Evolutionary conservation across 2,888 invertebrate genomes (phyloP).

Genomic region (Leucophora obtusa): DNA sequence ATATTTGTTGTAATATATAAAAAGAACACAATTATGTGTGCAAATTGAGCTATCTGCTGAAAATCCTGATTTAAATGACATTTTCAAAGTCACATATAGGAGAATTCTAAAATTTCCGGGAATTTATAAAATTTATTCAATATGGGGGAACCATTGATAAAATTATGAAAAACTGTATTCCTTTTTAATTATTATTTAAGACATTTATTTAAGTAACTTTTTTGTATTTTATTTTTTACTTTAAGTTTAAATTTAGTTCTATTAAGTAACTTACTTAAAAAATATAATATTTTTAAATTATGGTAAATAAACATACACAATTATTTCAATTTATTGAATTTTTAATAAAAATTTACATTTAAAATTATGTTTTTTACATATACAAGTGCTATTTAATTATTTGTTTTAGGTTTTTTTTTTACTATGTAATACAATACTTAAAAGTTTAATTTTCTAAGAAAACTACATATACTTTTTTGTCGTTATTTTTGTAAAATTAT

Average conservation of each 20-base stretch:
- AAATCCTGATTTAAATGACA: neutral
- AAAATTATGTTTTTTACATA: slow-evolving; percentile 43
- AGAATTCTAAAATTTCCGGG: too few species aligned
- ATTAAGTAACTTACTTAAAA: slow-evolving; percentile 62
- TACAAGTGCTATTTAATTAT: slow-evolving; percentile 45
- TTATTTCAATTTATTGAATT: slow-evolving; percentile 29
- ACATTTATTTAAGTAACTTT: slow-evolving; percentile 67
- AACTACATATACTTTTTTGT: slow-evolving; percentile 36
- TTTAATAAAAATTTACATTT: slow-evolving; percentile 56
- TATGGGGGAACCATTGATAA: too few species aligned
- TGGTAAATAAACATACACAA: slow-evolving; percentile 24
- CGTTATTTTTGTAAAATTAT: slow-evolving; percentile 41
- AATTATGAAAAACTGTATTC: too few species aligned
- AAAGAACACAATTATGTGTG: too few species aligned
- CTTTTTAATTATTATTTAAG: slow-evolving; percentile 58
- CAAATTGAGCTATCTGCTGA: too few species aligned
- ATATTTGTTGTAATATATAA: slow-evolving; percentile 25
- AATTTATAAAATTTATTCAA: too few species aligned
- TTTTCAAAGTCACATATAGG: too few species aligned
- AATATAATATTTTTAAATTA: slow-evolving; percentile 33
- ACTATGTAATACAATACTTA: slow-evolving; percentile 47
- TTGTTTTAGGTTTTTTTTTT: slow-evolving; percentile 12
- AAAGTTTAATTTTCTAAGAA: slow-evolving; percentile 57
- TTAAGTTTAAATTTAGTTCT: slow-evolving; percentile 60
- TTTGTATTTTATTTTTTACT: slow-evolving; percentile 47